Conservation (phyloP, 1,140 invertebrate species). For the Saccostrea cuccullata region DNA sequence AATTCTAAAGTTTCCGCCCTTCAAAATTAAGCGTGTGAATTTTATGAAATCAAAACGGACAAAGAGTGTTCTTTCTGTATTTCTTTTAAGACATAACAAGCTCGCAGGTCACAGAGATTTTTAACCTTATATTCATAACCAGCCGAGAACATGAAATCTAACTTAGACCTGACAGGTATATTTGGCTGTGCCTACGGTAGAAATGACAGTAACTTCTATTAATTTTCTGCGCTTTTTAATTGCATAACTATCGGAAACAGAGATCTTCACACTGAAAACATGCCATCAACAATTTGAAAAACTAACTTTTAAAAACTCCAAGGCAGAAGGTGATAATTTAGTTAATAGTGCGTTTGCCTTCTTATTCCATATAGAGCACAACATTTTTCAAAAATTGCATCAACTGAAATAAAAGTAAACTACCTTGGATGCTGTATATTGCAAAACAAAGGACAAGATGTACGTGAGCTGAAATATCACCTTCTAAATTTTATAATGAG, state of each 20-base stretch:
- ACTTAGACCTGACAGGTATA: conserved; percentile 16
- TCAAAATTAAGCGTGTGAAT: neutral
- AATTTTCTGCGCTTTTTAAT: neutral
- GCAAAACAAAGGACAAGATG: too few species aligned
- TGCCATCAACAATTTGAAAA: neutral
- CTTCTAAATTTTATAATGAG: too few species aligned
- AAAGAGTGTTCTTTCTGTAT: neutral
- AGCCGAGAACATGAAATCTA: conserved; percentile 12
- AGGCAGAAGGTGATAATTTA: too few species aligned
- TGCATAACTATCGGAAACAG: neutral
- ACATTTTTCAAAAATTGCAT: neutral
- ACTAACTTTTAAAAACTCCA: too few species aligned
- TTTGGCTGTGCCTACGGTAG: neutral
- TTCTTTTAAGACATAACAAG: conserved; percentile 1
- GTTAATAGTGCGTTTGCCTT: too few species aligned
- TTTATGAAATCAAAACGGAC: neutral
- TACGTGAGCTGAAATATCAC: too few species aligned
- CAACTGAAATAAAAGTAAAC: neutral
- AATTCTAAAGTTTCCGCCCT: neutral
- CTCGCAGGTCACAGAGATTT: neutral
- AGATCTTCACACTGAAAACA: neutral
- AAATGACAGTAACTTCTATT: conserved; percentile 12
- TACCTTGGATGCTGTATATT: neutral
- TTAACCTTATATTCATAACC: neutral
- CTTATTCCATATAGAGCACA: too few species aligned